Evolutionary conservation across 2,113 vertebrate species (phyloP).

Genomic region (Gila orcuttii): DNA sequence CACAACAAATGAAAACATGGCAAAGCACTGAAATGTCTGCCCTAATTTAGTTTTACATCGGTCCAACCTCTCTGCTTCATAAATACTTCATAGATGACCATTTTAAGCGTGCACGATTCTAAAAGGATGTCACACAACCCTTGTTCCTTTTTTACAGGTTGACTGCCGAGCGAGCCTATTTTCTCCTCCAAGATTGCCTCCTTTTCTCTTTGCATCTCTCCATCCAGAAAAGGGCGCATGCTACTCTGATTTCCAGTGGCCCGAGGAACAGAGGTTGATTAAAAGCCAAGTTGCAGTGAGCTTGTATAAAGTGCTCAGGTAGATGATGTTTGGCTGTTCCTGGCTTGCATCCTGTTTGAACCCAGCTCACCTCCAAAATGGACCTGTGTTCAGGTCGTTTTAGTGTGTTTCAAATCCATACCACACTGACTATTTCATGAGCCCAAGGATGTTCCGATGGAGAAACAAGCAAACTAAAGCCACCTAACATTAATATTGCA

Average conservation of each 20-base stretch:
- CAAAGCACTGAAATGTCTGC: not conserved
- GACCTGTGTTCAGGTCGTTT: slow-evolving; percentile 57
- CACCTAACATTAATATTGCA: slow-evolving; percentile 76
- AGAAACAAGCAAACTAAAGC: slow-evolving; percentile 46
- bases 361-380: slow-evolving; percentile 46
- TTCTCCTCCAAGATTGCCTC: slow-evolving; percentile 10
- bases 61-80: not conserved
- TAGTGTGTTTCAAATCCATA: slow-evolving; percentile 58
- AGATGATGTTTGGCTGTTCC: slow-evolving; percentile 44
- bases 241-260: slow-evolving; percentile 56
- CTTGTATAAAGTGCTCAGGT: slow-evolving; percentile 49
- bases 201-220: slow-evolving; percentile 3
- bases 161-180: not conserved
- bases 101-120: slow-evolving; percentile 1
- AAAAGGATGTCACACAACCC: slow-evolving; percentile 11
- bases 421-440: slow-evolving; percentile 69
- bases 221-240: not conserved
- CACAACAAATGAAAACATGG: slow-evolving; percentile 42
- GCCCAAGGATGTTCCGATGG: slow-evolving; percentile 50
- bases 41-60: not conserved
- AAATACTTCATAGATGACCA: slow-evolving; percentile 15
- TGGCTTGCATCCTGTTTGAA: slow-evolving; percentile 60
- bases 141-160: not conserved
- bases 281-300: slow-evolving; percentile 62
- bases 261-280: slow-evolving; percentile 54